Base-by-base conservation (phyloP, 2,888 invertebrate genomes). In the Ernsta delagoae region DNA sequence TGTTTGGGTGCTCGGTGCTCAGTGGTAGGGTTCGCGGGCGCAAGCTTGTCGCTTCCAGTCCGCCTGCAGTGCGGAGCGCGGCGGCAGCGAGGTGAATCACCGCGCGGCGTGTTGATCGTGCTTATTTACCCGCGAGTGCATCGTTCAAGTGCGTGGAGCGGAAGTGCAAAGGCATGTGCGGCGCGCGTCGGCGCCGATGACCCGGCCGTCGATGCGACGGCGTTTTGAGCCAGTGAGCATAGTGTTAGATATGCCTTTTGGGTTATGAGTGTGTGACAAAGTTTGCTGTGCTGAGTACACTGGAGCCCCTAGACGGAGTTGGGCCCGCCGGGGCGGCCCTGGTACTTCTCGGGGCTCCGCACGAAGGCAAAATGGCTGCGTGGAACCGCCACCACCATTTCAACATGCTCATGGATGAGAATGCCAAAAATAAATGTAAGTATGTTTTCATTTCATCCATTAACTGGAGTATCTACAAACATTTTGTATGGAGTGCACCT, bases 331-430 rank as follows among this genome's bases (percentile, higher is more conserved):
- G 93, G 92, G 94, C 93, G 93, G 94, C 93, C 93, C 92, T 92
- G 82, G 93, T 92, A 90, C 92, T 92, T 90, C 93, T 93, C 88
- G 93, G 93, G 94, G 93, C 93, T 93, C 93, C 93, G 83, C 92
- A 92, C 92, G 91, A 92, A 92, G 94, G 94, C 94, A 94, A 94
- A 91, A 95, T 95, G 95, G 95, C 95, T 84, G 94, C 94, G 94
- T 96, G 96, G 96, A 96, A 96, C 88, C 95, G 96, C 92, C 96
- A 96, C 93, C 95, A 96, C 90, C 96, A 96, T 90, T 94, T 95
- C 90, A 92, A 88, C 86, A 94, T 96, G 95, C 95, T 95, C 84
- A 95, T 96, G 95, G 96, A 96, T 78, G 94, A 94, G 88, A 95
- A 95, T 92, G 94, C 94, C 86, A 95, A 95, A 92, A 94, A 94